Conservation (phyloP, 2,797 vertebrate species). For the Hylomyscus alleni region DNA sequence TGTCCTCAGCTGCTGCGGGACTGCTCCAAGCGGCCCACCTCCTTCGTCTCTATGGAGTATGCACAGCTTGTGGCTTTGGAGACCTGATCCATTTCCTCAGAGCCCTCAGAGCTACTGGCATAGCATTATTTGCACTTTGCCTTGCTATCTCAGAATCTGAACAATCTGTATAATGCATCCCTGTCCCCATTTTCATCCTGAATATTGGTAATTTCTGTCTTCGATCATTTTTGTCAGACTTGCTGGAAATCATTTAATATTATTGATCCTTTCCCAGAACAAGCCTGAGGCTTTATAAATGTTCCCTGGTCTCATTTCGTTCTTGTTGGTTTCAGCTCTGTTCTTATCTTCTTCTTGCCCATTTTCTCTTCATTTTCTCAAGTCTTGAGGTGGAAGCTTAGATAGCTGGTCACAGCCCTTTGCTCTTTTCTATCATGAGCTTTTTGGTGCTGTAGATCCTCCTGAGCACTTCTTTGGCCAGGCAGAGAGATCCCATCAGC, state of each 20-base stretch:
- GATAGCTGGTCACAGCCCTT: neutral
- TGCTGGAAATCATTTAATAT: constrained; percentile 17
- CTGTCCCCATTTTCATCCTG: neutral
- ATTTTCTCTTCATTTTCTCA: neutral
- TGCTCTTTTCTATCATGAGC: neutral
- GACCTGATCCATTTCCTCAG: neutral
- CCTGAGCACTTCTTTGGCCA: neutral
- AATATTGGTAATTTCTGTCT: neutral
- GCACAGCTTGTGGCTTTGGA: neutral
- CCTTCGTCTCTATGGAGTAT: neutral
- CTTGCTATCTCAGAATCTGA: neutral
- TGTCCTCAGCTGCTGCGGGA: neutral
- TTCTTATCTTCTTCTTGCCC: neutral
- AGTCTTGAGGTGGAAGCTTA: neutral
- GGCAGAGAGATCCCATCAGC: neutral
- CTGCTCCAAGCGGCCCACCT: neutral
- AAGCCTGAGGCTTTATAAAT: neutral
- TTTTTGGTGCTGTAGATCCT: neutral
- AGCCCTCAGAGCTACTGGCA: neutral
- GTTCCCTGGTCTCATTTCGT: neutral
- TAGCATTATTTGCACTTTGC: neutral
- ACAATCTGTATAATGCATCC: neutral
- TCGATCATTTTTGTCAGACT: neutral
- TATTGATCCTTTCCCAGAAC: neutral
- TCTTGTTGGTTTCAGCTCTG: neutral